Evolutionary conservation across 2,797 vertebrate genomes (phyloP), one percentile per base, ranked within the genome.

Genomic region (Valencia hispanica): DNA sequence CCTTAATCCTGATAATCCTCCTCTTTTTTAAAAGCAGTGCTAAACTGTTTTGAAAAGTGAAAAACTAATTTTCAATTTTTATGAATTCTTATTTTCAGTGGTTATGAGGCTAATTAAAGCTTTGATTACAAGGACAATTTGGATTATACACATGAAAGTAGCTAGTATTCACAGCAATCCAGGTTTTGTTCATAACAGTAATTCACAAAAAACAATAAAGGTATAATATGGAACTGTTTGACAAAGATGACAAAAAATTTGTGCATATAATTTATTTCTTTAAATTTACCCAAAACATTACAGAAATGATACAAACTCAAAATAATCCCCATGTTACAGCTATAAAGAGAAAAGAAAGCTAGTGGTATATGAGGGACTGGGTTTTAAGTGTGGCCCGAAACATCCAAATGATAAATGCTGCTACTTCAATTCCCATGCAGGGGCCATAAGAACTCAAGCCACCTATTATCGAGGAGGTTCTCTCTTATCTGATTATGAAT

Each of bases 401-500:
- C 41, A 78, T 84, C 73, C 83, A 81, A 78, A 86, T 90, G 85
- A 86, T 79, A 70, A 79, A 87, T 86, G 83, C 81, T 68, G 69
- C 76, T 79, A 57, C 72, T 69, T 80, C 87, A 63, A 25, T 61
- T 79, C 76, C 68, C 78, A 77, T 81, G 77, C 74, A 71, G 70
- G 73, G 47, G 70, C 84, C 89, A 79, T 80, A 87, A 78, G 85
- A 87, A 91, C 86, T 78, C 76, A 84, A 88, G 86, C 70, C 83
- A 90, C 84, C 89, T 84, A 91, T 93, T 94, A 95, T 94, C 92
- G 91, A 87, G 85, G 80, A 89, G 87, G 87, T 90, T 87, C 82
- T 80, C 88, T 88, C 91, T 94, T 90, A 94, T 94, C 92, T 94
- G 94, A 94, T 94, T 94, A 95, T 92, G 88, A 93, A 94, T 89